These are phyloP conservation scores for Spatulosminthurus flaviceps DNA, from an alignment of 2,888 invertebrate genomes.

Conservation along the genomic window DNA sequence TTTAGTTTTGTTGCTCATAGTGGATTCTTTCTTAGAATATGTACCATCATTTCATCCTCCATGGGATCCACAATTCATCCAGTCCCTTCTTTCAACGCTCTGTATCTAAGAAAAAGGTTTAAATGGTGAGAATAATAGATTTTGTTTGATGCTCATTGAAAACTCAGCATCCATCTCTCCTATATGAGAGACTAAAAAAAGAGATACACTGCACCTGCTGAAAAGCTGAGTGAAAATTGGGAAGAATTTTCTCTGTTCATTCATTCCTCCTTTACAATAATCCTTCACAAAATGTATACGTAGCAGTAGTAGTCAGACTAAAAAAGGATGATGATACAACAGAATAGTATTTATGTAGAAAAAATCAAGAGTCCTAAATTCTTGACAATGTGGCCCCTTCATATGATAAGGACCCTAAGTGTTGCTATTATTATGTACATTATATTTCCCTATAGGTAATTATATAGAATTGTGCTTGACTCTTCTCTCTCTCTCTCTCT, in stretches of 20 bases:
- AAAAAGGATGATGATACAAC: constrained; percentile 5
- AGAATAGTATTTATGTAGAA: constrained; percentile 21
- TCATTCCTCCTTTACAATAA: neutral
- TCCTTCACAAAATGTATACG: neutral
- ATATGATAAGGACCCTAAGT: neutral
- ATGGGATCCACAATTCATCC: neutral
- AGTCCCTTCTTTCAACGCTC: neutral
- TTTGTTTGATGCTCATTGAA: neutral
- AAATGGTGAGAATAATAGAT: constrained; percentile 1
- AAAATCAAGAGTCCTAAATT: neutral
- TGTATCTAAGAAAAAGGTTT: neutral
- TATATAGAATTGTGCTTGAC: too few species aligned
- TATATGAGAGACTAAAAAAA: too few species aligned
- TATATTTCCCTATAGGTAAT: too few species aligned
- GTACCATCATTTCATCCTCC: too few species aligned
- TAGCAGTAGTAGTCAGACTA: neutral
- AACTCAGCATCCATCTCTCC: neutral
- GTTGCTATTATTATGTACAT: too few species aligned
- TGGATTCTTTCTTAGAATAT: too few species aligned
- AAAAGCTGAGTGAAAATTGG: neutral
- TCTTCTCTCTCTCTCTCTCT: too few species aligned
- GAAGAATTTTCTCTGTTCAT: constrained; percentile 16
- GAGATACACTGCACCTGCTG: neutral
- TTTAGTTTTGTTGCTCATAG: too few species aligned
- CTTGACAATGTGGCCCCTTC: neutral